phyloP scores from a whole-genome alignment of 2,797 vertebrate species.

The Pangasius djambal region DNA sequence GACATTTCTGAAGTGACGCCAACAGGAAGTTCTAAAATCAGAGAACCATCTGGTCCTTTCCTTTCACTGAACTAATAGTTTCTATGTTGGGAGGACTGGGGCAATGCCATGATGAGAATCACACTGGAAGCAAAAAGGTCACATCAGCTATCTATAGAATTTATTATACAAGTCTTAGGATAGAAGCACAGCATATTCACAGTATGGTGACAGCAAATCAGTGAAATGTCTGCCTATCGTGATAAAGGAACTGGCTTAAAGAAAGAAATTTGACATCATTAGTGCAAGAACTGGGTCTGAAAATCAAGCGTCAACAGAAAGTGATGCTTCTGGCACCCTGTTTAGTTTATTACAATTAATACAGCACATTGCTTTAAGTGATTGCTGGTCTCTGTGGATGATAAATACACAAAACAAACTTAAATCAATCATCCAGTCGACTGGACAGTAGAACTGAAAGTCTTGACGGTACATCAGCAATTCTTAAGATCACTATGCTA shows the following conservation, averaged over 20 bases:
- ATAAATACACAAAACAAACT: slow-evolving; percentile 22
- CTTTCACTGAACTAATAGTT: slow-evolving; percentile 28
- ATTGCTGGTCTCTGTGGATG: slow-evolving; percentile 5
- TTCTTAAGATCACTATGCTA: background rate
- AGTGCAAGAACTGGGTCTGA: background rate
- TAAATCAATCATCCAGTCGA: background rate
- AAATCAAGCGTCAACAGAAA: background rate
- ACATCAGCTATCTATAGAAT: slow-evolving; percentile 25
- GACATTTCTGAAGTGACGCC: slow-evolving; percentile 40
- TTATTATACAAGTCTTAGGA: slow-evolving; percentile 13
- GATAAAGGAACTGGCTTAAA: background rate
- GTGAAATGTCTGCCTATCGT: background rate
- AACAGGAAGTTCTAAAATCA: slow-evolving; percentile 46
- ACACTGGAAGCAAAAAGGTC: slow-evolving; percentile 33
- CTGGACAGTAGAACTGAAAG: slow-evolving; percentile 8
- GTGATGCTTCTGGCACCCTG: background rate
- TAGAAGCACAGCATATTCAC: slow-evolving; percentile 25
- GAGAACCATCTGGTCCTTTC: slow-evolving; percentile 29
- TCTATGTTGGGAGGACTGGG: slow-evolving; percentile 4
- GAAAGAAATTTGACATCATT: background rate
- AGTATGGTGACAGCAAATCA: slow-evolving; percentile 15
- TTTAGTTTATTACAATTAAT: background rate
- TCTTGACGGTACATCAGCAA: background rate
- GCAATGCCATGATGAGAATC: slow-evolving; percentile 23
- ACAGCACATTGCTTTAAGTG: background rate